Conservation (phyloP, 2,888 invertebrate genomes). For the Dicyrtoma fusca region DNA sequence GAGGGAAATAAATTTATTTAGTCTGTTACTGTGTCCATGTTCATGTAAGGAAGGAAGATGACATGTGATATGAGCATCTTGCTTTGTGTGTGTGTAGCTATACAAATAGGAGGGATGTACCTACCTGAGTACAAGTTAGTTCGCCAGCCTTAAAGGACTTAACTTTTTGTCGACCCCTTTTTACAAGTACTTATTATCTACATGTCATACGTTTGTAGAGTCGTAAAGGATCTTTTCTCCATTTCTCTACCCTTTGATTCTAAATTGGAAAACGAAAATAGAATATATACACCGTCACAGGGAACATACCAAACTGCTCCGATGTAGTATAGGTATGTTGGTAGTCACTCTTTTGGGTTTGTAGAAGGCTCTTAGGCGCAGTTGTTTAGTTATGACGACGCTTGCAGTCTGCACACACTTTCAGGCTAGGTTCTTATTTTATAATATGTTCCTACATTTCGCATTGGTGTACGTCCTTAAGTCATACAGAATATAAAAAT, state of each 20-base stretch:
- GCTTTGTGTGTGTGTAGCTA: background rate
- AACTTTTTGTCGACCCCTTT: constrained; percentile 16
- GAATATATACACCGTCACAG: too few species aligned
- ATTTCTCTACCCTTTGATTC: constrained; percentile 34
- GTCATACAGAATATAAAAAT: too few species aligned
- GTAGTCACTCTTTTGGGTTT: too few species aligned
- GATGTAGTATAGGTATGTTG: too few species aligned
- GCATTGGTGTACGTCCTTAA: too few species aligned
- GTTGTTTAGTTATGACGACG: too few species aligned
- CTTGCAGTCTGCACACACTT: too few species aligned
- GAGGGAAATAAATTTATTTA: too few species aligned
- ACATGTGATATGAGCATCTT: background rate
- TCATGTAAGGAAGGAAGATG: background rate
- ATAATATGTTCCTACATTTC: too few species aligned
- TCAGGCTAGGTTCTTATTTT: too few species aligned
- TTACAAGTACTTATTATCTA: constrained; percentile 29
- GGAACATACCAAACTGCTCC: too few species aligned
- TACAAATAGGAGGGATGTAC: background rate
- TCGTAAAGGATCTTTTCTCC: constrained; percentile 21
- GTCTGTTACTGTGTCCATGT: constrained; percentile 1
- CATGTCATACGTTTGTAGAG: constrained; percentile 28
- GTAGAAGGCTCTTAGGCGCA: too few species aligned
- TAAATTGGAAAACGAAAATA: constrained; percentile 28
- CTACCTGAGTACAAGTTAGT: constrained; percentile 4
- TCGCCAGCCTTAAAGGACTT: constrained; percentile 22